Evolutionary conservation across 2,797 vertebrate species (phyloP), one percentile per base, ranked within the genome.

Genomic region (Acipenser oxyrinchus): DNA sequence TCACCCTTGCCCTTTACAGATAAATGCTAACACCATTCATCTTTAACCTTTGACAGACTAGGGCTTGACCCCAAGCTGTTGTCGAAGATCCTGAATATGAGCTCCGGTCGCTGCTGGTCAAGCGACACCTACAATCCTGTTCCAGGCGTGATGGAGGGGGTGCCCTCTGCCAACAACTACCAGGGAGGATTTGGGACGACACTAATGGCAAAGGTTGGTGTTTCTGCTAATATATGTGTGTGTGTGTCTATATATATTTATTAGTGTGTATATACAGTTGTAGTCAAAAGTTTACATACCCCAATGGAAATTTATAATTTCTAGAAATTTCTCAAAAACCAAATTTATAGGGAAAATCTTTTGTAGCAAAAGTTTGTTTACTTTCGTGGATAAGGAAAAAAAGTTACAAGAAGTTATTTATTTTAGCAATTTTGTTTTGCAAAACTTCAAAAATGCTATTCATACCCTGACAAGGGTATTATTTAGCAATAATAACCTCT

Each of bases 51-150:
- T 89, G 78, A 77, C 87, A 99, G 96, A 86, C 91, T 98, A 81
- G 97, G 97, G 69, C 93, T 99, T 79, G 96, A 98, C 82, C 96
- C 96, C 51, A 96, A 97, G 81, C 93, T 99, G 52, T 77, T 99
- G 90, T 89, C 96, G 64, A 91, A 94, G 90, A 95, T 99, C 77
- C 81, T 99, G 71, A 99, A 99, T 85, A 99, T 98, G 94, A 98
- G 96, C 74, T 99, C 95, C 61, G 96, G 96, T 68, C 95, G 96
- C 23, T 99, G 96, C 78, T 99, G 97, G 96, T 96, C 96, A 81
- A 98, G 95, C 71, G 95, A 99, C 79, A 93, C 93, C 0, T 99
- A 99, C 72, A 99, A 98, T 81, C 96, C 96, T n/a, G 96, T 98
- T 49, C 96, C 96, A n/a, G 96, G 97, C 60, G 96, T 99, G 74